Conservation (phyloP, 2,113 vertebrate species). For the Mesembrinibis cayennensis region DNA sequence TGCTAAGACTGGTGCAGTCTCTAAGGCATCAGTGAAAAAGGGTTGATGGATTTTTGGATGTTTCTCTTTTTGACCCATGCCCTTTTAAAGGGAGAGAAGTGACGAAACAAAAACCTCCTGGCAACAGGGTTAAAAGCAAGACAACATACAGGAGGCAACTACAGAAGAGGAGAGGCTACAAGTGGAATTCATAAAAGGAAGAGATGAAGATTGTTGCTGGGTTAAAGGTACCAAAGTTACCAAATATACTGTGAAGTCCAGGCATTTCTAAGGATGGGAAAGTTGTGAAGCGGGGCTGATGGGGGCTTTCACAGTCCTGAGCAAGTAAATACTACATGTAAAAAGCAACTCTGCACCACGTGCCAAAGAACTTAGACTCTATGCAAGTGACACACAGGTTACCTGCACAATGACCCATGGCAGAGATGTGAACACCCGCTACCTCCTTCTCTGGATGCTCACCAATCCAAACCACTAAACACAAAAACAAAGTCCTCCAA, state of each 20-base stretch:
- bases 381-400: rapidly evolving
- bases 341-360: neutral
- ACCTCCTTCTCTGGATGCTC: neutral
- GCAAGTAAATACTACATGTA: rapidly evolving
- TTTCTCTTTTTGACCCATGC: neutral
- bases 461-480: no score
- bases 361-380: neutral
- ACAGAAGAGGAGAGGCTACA: neutral
- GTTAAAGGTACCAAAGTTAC: neutral
- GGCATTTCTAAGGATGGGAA: neutral
- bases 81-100: neutral
- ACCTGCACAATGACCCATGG: rapidly evolving
- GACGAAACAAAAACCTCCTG: neutral
- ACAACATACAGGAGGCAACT: neutral
- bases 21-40: neutral
- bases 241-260: neutral
- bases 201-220: neutral
- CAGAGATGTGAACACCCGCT: neutral
- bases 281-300: rapidly evolving
- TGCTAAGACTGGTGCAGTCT: neutral
- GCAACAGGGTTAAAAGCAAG: neutral
- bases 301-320: neutral
- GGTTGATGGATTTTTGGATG: neutral
- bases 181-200: neutral
- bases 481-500: rapidly evolving